Evolutionary conservation across 37 sponge, comb jelly and placozoan genomes (phyloP).

Genomic region (Eunapius fragilis): DNA sequence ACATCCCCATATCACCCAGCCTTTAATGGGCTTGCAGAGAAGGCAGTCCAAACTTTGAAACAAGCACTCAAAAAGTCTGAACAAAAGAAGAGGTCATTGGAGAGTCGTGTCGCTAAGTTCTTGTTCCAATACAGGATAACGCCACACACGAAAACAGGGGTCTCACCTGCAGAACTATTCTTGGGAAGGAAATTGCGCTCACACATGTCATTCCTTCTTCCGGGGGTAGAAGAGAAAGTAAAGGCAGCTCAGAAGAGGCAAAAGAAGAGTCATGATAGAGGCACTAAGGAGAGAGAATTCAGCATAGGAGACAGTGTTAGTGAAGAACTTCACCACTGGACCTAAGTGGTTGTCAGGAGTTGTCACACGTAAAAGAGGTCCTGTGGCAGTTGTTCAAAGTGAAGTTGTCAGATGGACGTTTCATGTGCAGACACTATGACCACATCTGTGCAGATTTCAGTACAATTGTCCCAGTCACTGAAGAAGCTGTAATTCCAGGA

Average conservation of each 20-base stretch:
- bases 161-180: slow-evolving; percentile 15
- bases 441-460: neutral
- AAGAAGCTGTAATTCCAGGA: neutral
- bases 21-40: slow-evolving; percentile 10
- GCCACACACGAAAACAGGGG: slow-evolving; percentile 7
- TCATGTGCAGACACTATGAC: slow-evolving; percentile 2
- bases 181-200: slow-evolving; percentile 12
- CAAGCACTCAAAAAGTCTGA: neutral
- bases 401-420: slow-evolving; percentile 12
- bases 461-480: neutral
- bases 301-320: neutral
- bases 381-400: neutral
- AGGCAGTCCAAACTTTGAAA: slow-evolving; percentile 25
- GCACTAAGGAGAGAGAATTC: neutral
- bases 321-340: neutral
- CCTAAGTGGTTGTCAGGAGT: slow-evolving; percentile 3
- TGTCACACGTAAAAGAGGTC: neutral
- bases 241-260: neutral
- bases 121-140: slow-evolving; percentile 12
- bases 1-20: slow-evolving; percentile 22
- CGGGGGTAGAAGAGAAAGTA: neutral
- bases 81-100: neutral
- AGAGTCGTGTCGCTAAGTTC: neutral
- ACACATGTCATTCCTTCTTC: neutral
- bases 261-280: slow-evolving; percentile 7